Conservation (phyloP, 2,888 invertebrate genomes). For the Ernsta delagoae region DNA sequence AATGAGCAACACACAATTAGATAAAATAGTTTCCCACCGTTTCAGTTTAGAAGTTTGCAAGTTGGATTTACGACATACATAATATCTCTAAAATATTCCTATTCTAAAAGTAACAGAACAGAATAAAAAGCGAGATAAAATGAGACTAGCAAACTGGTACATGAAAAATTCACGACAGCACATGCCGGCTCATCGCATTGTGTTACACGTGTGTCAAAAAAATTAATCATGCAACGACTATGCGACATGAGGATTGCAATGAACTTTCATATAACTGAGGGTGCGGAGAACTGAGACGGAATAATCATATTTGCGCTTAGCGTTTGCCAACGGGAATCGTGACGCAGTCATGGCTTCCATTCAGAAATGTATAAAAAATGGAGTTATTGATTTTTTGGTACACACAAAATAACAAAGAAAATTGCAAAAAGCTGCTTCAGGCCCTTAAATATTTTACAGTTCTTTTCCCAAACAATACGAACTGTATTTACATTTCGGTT, state of each 20-base stretch:
- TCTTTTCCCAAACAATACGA: no score
- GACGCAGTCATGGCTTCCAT: constrained; percentile 5
- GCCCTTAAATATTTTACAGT: no score
- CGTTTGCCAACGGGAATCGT: background rate
- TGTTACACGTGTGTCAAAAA: constrained; percentile 4
- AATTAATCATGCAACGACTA: constrained; percentile 6
- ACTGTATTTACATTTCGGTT: no score
- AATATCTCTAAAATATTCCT: background rate
- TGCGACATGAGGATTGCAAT: constrained; percentile 13
- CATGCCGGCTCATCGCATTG: background rate
- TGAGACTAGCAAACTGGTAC: background rate
- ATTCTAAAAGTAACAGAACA: background rate
- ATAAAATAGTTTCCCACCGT: no score
- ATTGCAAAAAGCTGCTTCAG: background rate
- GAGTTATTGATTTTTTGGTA: constrained; percentile 8
- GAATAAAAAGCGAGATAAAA: background rate
- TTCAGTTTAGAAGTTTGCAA: no score
- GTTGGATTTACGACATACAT: background rate
- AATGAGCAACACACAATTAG: no score
- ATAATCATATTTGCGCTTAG: constrained; percentile 23
- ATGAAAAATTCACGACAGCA: constrained; percentile 6
- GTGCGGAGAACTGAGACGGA: constrained; percentile 6
- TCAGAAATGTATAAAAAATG: constrained; percentile 6
- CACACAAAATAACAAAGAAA: background rate
- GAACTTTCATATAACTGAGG: constrained; percentile 19